These are phyloP conservation scores for Poeciliopsis presidionis DNA, from an alignment of 2,797 vertebrate species.

Conservation along the genomic window DNA sequence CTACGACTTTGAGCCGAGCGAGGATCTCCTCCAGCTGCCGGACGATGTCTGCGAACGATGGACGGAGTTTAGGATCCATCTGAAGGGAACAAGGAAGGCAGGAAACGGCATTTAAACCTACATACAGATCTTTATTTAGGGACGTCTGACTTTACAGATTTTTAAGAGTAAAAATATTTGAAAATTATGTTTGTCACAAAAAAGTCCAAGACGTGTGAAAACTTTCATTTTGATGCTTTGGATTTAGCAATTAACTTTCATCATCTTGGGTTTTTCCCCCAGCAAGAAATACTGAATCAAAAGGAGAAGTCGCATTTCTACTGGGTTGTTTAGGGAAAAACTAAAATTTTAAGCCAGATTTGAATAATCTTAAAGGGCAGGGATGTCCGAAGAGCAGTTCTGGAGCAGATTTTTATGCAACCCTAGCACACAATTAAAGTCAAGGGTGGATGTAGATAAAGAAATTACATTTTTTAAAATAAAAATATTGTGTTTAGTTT, in stretches of 20 bases:
- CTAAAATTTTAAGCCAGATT: neutral
- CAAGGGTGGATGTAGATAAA: neutral
- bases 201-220: neutral
- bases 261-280: neutral
- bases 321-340: neutral
- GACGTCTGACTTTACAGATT: neutral
- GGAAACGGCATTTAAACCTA: neutral
- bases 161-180: neutral
- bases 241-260: neutral
- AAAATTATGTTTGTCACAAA: neutral
- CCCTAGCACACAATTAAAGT: neutral
- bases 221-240: neutral
- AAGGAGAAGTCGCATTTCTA: neutral
- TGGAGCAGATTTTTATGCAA: neutral
- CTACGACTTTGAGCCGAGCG: slow-evolving; percentile 84
- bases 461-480: neutral
- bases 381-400: neutral
- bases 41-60: slow-evolving; percentile 90
- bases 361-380: neutral
- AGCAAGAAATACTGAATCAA: neutral
- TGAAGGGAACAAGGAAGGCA: slow-evolving; percentile 49
- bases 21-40: slow-evolving; percentile 87
- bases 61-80: slow-evolving; percentile 97
- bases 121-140: neutral
- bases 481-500: neutral